Conservation (phyloP, 2,888 invertebrate genomes). For the Julus scandinavius region DNA sequence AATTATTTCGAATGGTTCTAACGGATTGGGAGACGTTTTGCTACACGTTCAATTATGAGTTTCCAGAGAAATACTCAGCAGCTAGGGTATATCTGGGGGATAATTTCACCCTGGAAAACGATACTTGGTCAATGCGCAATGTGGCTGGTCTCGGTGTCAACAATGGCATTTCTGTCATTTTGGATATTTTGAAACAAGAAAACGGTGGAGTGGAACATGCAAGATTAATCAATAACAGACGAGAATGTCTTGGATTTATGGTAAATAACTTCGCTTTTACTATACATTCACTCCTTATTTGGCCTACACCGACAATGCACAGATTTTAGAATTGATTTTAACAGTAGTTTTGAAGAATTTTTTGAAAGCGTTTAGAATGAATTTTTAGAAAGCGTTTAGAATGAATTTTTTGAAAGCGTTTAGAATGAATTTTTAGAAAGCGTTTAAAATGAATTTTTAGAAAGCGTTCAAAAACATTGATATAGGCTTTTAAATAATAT, state of each 20-base stretch:
- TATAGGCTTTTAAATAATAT: too few species aligned
- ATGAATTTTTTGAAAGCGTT: too few species aligned
- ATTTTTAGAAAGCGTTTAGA: too few species aligned
- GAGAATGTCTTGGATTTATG: constrained; percentile 52
- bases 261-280: constrained; percentile 30
- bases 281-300: too few species aligned
- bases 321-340: too few species aligned
- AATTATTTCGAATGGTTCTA: constrained; percentile 14
- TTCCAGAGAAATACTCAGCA: constrained; percentile 38
- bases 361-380: too few species aligned
- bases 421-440: too few species aligned
- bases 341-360: too few species aligned
- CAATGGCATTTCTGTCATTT: constrained; percentile 51
- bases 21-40: constrained; percentile 55
- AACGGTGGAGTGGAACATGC: constrained; percentile 48
- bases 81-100: constrained; percentile 5
- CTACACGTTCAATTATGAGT: constrained; percentile 51
- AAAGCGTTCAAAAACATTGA: too few species aligned
- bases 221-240: constrained; percentile 28
- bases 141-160: constrained; percentile 45
- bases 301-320: too few species aligned
- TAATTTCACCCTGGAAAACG: background rate
- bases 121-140: background rate
- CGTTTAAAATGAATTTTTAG: too few species aligned
- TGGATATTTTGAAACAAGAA: constrained; percentile 48